These are phyloP conservation scores for Drosophila differens DNA, from an alignment of 2,888 invertebrate species.

Conservation along the genomic window DNA sequence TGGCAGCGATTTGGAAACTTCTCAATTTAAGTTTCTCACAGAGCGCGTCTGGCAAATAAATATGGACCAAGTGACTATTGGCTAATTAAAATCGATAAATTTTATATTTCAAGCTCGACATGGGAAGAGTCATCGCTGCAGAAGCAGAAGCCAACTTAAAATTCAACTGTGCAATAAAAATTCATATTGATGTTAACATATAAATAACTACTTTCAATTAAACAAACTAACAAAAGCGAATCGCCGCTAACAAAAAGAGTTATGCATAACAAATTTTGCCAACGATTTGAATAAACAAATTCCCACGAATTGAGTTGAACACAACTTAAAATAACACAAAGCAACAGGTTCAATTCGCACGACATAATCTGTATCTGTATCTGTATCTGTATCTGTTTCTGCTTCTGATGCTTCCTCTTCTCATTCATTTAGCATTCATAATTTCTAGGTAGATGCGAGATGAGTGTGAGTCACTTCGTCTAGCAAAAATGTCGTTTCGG, in stretches of 20 bases:
- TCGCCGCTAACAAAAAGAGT: conserved; percentile 62
- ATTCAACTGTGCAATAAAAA: conserved; percentile 46
- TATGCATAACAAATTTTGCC: conserved; percentile 70
- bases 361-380: conserved; percentile 24
- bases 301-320: conserved; percentile 62
- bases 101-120: conserved; percentile 53
- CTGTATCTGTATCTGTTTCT: background rate
- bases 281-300: conserved; percentile 76
- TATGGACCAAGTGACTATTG: conserved; percentile 49
- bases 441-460: conserved; percentile 69
- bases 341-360: conserved; percentile 65
- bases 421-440: conserved; percentile 70
- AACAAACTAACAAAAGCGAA: conserved; percentile 66
- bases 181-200: conserved; percentile 72
- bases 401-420: background rate
- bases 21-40: conserved; percentile 47
- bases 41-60: conserved; percentile 42
- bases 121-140: conserved; percentile 67
- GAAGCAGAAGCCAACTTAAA: conserved; percentile 44
- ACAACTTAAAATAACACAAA: background rate
- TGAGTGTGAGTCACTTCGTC: conserved; percentile 8
- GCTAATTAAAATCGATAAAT: conserved; percentile 72
- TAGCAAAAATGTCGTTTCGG: conserved; percentile 36
- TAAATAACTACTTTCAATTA: conserved; percentile 79
- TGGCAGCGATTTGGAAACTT: conserved; percentile 14